Percentiles rank a stretch among this genome's conserved stretches.
Evolutionary conservation across 2,888 invertebrate genomes (phyloP).

Genomic region (Mesorhabditis belari): DNA sequence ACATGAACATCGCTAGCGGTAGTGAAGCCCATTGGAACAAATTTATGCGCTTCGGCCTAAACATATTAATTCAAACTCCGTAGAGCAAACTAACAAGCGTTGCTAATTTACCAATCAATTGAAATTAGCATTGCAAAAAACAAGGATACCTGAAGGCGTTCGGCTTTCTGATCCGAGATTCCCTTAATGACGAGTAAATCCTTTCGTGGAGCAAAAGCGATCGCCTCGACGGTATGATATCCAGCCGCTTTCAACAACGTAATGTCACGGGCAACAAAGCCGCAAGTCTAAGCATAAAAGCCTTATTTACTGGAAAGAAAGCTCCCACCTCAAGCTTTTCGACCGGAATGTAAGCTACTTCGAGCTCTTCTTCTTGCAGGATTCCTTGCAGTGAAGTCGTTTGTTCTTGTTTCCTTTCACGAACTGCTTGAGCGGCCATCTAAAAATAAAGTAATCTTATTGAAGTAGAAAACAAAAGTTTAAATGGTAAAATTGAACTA

Average conservation of each 20-base stretch:
- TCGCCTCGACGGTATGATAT: constrained; percentile 85
- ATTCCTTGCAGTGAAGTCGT: constrained; percentile 4
- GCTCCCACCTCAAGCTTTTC: background rate
- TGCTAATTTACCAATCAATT: background rate
- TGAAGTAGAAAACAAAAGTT: no score
- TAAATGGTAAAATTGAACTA: no score
- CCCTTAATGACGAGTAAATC: constrained; percentile 70
- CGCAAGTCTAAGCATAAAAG: constrained; percentile 34
- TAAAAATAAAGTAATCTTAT: background rate
- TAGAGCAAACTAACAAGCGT: background rate
- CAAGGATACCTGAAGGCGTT: constrained; percentile 55
- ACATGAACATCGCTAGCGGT: constrained; percentile 92
- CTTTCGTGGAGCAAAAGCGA: constrained; percentile 88
- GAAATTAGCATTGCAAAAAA: background rate
- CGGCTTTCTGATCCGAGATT: constrained; percentile 93
- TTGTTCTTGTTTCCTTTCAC: background rate
- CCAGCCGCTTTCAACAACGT: constrained; percentile 89
- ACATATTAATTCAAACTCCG: background rate
- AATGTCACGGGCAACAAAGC: constrained; percentile 63
- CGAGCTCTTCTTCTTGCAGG: background rate
- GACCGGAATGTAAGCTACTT: background rate
- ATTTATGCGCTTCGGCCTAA: constrained; percentile 75
- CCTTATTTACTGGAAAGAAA: no score
- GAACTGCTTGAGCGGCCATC: background rate
- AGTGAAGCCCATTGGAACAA: constrained; percentile 95